phyloP scores from a whole-genome alignment of 1,140 invertebrate species.

The Anastrepha obliqua region DNA sequence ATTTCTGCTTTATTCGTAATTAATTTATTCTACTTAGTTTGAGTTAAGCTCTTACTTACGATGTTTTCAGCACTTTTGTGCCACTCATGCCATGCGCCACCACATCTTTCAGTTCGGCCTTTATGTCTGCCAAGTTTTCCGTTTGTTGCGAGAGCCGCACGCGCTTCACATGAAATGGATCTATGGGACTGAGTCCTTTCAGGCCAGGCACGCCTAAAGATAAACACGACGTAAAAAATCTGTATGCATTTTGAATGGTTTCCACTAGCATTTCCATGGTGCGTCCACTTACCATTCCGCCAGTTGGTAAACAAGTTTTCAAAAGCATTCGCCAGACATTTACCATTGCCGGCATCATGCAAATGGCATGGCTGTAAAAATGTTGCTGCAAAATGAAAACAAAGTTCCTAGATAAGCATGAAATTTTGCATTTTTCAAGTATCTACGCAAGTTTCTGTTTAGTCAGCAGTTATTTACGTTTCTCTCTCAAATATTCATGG shows the following conservation, averaged over 20 bases:
- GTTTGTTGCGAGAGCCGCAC: conserved; percentile 60
- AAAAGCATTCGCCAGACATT: conserved; percentile 54
- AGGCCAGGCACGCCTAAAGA: conserved; percentile 60
- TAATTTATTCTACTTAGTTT: background rate
- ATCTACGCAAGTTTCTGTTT: background rate
- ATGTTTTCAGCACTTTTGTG: conserved; percentile 58
- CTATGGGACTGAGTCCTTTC: conserved; percentile 57
- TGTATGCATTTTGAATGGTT: background rate
- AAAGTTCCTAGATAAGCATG: conserved; percentile 18
- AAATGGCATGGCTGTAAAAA: conserved; percentile 59
- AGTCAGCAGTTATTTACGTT: background rate
- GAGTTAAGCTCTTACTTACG: conserved; percentile 49
- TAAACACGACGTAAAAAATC: background rate
- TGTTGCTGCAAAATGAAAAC: conserved; percentile 54
- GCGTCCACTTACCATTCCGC: conserved; percentile 19
- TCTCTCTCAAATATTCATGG: conserved; percentile 46
- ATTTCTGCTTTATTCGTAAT: background rate
- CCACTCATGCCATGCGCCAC: conserved; percentile 59
- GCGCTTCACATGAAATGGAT: conserved; percentile 60
- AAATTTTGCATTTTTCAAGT: background rate
- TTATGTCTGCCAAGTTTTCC: conserved; percentile 58
- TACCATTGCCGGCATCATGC: conserved; percentile 40
- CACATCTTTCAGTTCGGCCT: conserved; percentile 59
- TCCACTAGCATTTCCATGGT: background rate
- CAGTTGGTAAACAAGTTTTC: conserved; percentile 54